phyloP scores from a whole-genome alignment of 2,113 vertebrate species.

The Craseonycteris thonglongyai region DNA sequence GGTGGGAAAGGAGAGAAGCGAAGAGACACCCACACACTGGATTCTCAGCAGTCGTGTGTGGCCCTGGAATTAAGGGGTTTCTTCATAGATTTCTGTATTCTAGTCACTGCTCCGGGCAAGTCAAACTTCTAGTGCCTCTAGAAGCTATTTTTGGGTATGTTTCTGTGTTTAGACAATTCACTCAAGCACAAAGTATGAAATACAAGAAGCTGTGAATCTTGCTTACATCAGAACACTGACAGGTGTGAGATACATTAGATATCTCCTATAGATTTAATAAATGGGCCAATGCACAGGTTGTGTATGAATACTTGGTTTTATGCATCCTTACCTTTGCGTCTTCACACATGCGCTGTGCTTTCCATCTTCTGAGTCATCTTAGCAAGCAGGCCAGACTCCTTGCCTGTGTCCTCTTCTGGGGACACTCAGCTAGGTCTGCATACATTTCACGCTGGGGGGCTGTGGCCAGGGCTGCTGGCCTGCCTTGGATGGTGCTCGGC shows the following conservation, averaged over 20 bases:
- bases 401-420: neutral
- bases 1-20: neutral
- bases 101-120: slow-evolving; percentile 1
- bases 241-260: neutral
- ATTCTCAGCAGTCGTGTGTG: neutral
- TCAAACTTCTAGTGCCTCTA: neutral
- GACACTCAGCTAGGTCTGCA: slow-evolving; percentile 49
- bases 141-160: slow-evolving; percentile 53
- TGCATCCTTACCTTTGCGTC: neutral
- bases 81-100: neutral
- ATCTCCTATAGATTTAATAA: neutral
- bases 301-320: neutral
- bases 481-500: neutral
- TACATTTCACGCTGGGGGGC: slow-evolving; percentile 59
- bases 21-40: neutral
- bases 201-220: neutral
- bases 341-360: neutral
- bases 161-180: slow-evolving; percentile 27
- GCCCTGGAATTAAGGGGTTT: neutral
- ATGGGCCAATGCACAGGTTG: neutral
- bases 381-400: neutral
- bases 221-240: neutral
- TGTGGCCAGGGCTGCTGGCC: neutral
- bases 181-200: slow-evolving; percentile 23
- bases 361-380: neutral